Conservation (phyloP, 2,797 vertebrate genomes). For the Alosa sapidissima region DNA sequence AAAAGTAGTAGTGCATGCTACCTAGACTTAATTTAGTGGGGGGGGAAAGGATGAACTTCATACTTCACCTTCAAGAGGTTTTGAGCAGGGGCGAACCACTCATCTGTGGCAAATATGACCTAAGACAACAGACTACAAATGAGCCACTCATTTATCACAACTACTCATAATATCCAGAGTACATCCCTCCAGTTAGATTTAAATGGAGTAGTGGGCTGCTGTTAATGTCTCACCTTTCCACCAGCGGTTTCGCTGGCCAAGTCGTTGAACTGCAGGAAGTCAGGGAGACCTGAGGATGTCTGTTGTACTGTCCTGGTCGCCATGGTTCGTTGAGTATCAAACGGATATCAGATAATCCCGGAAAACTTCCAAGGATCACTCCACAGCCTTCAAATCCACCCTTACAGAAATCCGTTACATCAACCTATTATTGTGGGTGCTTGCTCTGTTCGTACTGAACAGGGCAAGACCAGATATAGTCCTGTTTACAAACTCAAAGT, state of each 20-base stretch:
- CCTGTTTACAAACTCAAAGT: conserved; percentile 18
- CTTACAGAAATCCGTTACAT: not conserved
- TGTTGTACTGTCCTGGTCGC: conserved; percentile 42
- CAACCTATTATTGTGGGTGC: not conserved
- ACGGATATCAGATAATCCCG: not conserved
- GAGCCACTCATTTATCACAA: not conserved
- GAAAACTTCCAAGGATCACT: not conserved
- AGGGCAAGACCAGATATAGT: not conserved
- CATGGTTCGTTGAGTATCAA: conserved; percentile 46
- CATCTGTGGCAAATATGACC: conserved; percentile 76
- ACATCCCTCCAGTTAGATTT: not conserved
- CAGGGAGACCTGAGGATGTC: conserved; percentile 41
- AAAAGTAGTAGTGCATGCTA: not conserved
- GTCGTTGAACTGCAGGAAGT: conserved; percentile 75
- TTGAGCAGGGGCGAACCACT: conserved; percentile 75
- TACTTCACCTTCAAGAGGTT: conserved; percentile 74
- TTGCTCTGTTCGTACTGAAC: not conserved
- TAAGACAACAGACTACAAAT: conserved; percentile 30
- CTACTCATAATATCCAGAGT: not conserved
- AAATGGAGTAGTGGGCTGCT: not conserved
- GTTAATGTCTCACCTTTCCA: conserved; percentile 65
- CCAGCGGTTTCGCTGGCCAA: conserved; percentile 70
- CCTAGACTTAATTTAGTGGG: not conserved
- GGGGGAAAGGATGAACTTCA: not conserved
- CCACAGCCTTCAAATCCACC: not conserved